Evolutionary conservation across 2,888 invertebrate species (phyloP).

Genomic region (Gasteruption jaculator): DNA sequence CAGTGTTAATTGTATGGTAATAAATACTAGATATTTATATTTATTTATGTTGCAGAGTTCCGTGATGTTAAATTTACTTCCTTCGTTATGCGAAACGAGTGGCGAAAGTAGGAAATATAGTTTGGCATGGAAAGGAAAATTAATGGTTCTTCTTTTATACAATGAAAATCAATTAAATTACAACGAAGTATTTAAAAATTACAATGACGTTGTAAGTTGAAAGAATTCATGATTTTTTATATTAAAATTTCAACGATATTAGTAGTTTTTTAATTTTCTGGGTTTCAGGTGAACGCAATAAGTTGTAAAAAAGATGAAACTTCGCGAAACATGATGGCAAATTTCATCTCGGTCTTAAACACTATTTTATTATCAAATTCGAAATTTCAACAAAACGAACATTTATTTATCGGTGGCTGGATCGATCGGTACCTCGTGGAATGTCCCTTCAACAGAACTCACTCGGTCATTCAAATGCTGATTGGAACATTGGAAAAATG

Average conservation of each 20-base stretch:
- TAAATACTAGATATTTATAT: slow-evolving; percentile 6
- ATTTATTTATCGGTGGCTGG: slow-evolving; percentile 43
- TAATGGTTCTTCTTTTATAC: slow-evolving; percentile 38
- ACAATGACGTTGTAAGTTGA: no score
- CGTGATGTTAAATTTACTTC: slow-evolving; percentile 42
- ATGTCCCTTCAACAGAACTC: slow-evolving; percentile 37
- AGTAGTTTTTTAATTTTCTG: slow-evolving; percentile 7
- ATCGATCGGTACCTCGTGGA: slow-evolving; percentile 43
- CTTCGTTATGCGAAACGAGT: slow-evolving; percentile 29
- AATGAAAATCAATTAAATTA: slow-evolving; percentile 33
- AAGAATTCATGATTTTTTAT: no score
- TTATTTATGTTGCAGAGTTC: slow-evolving; percentile 29
- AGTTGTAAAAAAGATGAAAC: slow-evolving; percentile 41
- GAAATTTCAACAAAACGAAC: slow-evolving; percentile 33
- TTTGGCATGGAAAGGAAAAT: slow-evolving; percentile 43
- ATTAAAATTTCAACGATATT: not conserved
- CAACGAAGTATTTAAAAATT: no score
- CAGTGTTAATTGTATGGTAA: no score
- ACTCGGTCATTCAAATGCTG: slow-evolving; percentile 33
- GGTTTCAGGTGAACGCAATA: slow-evolving; percentile 36
- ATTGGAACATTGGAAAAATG: slow-evolving; percentile 37
- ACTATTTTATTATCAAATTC: slow-evolving; percentile 32
- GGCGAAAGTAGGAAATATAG: slow-evolving; percentile 29
- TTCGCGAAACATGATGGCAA: slow-evolving; percentile 40
- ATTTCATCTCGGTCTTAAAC: slow-evolving; percentile 39